Base-by-base conservation (phyloP, 2,888 invertebrate species). In the Ypsolopha sequella region DNA sequence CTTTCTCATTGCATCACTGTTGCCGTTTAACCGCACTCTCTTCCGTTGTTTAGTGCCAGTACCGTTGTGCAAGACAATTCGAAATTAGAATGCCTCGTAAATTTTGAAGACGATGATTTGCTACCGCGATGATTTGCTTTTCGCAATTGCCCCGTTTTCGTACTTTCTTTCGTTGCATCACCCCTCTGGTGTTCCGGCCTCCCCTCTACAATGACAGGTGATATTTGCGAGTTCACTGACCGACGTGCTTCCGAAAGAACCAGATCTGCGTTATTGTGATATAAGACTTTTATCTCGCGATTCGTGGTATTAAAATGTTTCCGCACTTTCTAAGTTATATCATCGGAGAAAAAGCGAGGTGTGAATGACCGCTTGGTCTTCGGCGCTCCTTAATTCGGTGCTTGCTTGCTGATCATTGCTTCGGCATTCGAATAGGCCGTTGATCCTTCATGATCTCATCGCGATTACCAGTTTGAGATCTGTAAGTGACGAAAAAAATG, bases 151-250 rank as follows among this genome's bases (percentile, higher is more conserved):
- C 39, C 36, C 38, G 66, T 70, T 84, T 85, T 82, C 84, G 84
- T 77, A 82, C 85, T 86, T 85, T 86, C 86, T 82, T 85, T 76
- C 75, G 60, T 86, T 84, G 80, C 84, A 81, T 84, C 82, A 86
- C 76, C 57, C 81, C 66, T 64, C 67, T 70, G 70, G 49, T 36
- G 36, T 41, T 48, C 44, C 36, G 35, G 43, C 36, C 48, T 67
- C 70, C 75, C 71, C 76, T 66, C 69, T 61, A 54, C 66, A 68
- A 66, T 68, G 73, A 70, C 81, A 81, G 79, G 80, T 82, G 74
- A 75, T 65, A 73, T 85, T 84, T 66, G 82, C 84, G 77, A 82
- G 85, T 82, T 84, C 84, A 79, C 61, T 72, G 80, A 82, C 80
- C 84, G 65, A 68, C 66, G 73, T 70, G 70, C 74, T 73, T 73